Evolutionary conservation across 2,888 invertebrate genomes (phyloP).

Genomic region (Crematogaster levior): DNA sequence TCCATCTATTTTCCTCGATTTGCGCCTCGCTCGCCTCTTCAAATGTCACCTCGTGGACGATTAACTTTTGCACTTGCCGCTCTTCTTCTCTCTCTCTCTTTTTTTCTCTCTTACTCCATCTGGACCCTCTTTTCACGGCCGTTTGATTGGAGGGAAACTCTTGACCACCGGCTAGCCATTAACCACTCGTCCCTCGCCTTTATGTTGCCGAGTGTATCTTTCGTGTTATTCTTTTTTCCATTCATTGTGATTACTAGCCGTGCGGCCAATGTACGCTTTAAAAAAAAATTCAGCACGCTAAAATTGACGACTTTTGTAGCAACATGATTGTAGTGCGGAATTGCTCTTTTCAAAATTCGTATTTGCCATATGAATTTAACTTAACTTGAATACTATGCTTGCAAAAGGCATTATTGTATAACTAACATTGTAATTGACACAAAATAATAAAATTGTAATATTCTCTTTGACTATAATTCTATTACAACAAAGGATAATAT

Average conservation of each 20-base stretch:
- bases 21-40: conserved; percentile 66
- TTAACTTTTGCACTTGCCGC: conserved; percentile 67
- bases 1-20: conserved; percentile 65
- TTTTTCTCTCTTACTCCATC: neutral
- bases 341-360: neutral
- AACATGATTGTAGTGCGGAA: neutral
- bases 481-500: neutral
- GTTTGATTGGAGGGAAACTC: conserved; percentile 68
- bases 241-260: neutral
- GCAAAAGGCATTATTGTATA: neutral
- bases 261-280: conserved; percentile 8
- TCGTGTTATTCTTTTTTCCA: conserved; percentile 44
- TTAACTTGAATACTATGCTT: neutral
- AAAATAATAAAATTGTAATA: neutral
- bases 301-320: conserved; percentile 15
- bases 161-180: conserved; percentile 71
- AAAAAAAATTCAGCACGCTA: conserved; percentile 15
- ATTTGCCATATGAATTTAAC: neutral
- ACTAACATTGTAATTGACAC: neutral
- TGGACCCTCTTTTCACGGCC: conserved; percentile 62
- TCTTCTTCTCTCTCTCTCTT: neutral
- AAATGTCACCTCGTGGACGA: conserved; percentile 74
- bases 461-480: neutral
- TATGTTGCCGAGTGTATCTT: conserved; percentile 6
- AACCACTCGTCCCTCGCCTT: conserved; percentile 57